Evolutionary conservation across 2,888 invertebrate genomes (phyloP), one percentile per base, ranked within the genome.

Genomic region (Dexiosoma caninum): DNA sequence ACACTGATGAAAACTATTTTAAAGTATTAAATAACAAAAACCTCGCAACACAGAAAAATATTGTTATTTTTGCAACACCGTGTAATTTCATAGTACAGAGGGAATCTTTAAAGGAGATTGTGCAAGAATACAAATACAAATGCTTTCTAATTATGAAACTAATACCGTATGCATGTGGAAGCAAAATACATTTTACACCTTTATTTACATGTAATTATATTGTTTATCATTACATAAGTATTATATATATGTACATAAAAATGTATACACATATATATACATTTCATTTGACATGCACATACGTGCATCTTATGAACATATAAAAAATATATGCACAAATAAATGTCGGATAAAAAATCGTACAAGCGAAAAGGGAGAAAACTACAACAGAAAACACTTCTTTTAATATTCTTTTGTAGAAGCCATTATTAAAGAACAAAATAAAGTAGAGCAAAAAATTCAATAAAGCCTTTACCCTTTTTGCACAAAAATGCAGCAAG

Each of bases 371-470:
- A 49, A 12, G 21, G 40, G 30, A 46, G 23, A 62, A 69, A 70
- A 64, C 66, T 21, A 53, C 37, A 71, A 76, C n/a, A n/a, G n/a
- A n/a, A n/a, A n/a, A n/a, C 46, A 66, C 60, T 71, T 71, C 53
- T 66, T 60, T 60, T 76, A 60, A 80, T 71, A 76, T 66, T 66
- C 64, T 60, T 80, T 49, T 66, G 42, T 64, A 46, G 53, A 46
- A 57, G 30, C 44, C 46, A 32, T 53, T 53, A 60, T 46, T 44
- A 62, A 69, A 69, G 30, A 27, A 51, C 21, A 32, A 46, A 37
- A 35, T 32, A 59, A 23, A 30, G 5, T 14, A 53, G 60, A 19
- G 46, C 51, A 32, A 44, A 32, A 37, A 59, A 30, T 9, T 14
- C 0, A 37, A 60, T 32, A 69, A 66, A 71, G 2, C 42, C 55